These are phyloP conservation scores for Sebastes iracundus DNA, from an alignment of 2,797 vertebrate genomes.

Conservation along the genomic window DNA sequence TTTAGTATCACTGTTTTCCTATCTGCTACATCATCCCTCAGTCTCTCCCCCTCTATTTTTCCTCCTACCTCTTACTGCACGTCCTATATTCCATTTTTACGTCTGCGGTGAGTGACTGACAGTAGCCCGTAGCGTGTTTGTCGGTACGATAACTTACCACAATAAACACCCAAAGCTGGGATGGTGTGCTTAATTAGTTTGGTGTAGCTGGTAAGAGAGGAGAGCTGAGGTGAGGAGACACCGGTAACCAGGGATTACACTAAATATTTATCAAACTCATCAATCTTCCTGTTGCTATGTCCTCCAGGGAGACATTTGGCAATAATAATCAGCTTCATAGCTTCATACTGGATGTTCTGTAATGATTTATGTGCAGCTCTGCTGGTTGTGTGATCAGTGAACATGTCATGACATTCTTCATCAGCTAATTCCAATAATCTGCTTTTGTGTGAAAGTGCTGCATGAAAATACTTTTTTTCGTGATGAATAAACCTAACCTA, in stretches of 20 bases:
- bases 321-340: conserved; percentile 31
- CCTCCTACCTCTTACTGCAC: not conserved
- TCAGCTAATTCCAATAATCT: conserved; percentile 22
- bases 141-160: conserved; percentile 26
- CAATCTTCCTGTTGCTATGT: conserved; percentile 65
- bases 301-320: conserved; percentile 55
- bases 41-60: not conserved
- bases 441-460: conserved; percentile 2
- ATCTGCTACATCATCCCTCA: not conserved
- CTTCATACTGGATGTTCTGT: conserved; percentile 25
- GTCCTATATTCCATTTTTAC: conserved; percentile 4
- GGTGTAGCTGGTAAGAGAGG: conserved; percentile 3
- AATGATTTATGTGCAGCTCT: conserved; percentile 61
- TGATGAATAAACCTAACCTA: conserved; percentile 9
- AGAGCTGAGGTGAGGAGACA: conserved; percentile 16
- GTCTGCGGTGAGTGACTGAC: conserved; percentile 55
- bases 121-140: conserved; percentile 56
- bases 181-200: conserved; percentile 42
- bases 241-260: conserved; percentile 71
- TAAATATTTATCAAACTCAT: conserved; percentile 74
- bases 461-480: not conserved
- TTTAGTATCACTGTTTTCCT: not conserved
- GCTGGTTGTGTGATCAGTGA: conserved; percentile 31
- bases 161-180: conserved; percentile 17
- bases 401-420: conserved; percentile 1